phyloP scores from a whole-genome alignment of 2,888 invertebrate genomes.

The Temnothorax ravouxi region DNA sequence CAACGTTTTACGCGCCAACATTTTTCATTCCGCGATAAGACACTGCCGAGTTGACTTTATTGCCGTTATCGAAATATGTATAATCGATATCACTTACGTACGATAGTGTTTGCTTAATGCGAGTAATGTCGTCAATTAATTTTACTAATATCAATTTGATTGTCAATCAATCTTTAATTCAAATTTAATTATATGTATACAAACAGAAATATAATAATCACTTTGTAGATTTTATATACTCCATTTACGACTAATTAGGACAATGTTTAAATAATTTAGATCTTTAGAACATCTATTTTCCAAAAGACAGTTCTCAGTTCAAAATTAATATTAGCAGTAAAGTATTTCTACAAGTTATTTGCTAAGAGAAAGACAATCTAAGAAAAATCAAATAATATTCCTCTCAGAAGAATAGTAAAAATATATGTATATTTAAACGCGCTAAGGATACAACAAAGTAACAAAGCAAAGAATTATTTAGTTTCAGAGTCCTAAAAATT shows the following conservation, averaged over 20 bases:
- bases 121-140: background rate
- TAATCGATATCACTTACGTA: background rate
- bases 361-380: background rate
- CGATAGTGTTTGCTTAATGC: background rate
- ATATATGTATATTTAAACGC: background rate
- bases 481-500: background rate
- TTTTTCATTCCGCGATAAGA: slow-evolving; percentile 23
- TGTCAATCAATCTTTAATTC: background rate
- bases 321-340: background rate
- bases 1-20: slow-evolving; percentile 3
- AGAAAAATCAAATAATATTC: background rate
- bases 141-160: background rate
- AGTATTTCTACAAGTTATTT: background rate
- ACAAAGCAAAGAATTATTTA: slow-evolving; percentile 2
- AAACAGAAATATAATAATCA: background rate
- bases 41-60: slow-evolving; percentile 20
- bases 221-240: background rate
- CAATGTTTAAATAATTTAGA: background rate
- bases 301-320: background rate
- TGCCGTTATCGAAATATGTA: background rate
- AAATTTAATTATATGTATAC: background rate
- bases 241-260: background rate
- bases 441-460: background rate
- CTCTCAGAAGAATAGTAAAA: background rate
- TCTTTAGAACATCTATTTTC: background rate